Evolutionary conservation across 2,113 vertebrate genomes (phyloP).

Genomic region (Nicator chloris): DNA sequence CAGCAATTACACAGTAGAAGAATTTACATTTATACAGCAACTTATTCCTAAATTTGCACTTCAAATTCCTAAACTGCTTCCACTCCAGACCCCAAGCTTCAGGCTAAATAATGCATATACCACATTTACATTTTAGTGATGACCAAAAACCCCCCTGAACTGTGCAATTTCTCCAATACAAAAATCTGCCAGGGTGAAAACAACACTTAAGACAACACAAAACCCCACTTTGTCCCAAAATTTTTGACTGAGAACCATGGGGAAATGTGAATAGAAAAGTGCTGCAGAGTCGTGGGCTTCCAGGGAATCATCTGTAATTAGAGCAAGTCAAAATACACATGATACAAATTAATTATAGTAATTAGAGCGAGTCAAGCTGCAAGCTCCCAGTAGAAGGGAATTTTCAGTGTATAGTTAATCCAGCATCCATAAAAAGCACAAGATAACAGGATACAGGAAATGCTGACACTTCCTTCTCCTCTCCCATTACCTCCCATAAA

Average conservation of each 20-base stretch:
- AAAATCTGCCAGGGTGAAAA: neutral
- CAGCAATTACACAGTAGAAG: neutral
- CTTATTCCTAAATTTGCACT: neutral
- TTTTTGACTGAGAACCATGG: neutral
- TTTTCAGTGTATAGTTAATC: neutral
- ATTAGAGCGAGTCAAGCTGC: neutral
- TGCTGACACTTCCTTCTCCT: conserved; percentile 52
- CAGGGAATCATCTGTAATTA: neutral
- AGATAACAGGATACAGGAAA: conserved; percentile 69
- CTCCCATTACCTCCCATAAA: conserved; percentile 18
- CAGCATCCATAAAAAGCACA: conserved; percentile 30
- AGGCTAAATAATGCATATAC: neutral
- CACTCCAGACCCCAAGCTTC: neutral
- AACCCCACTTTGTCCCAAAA: neutral
- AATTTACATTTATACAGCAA: neutral
- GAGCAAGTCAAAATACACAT: neutral
- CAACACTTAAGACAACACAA: neutral
- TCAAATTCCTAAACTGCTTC: neutral
- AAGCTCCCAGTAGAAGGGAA: neutral
- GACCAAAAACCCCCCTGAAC: neutral
- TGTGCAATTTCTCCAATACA: neutral
- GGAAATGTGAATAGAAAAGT: neutral
- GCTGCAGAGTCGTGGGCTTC: neutral
- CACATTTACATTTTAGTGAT: neutral
- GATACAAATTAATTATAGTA: neutral